Percentiles rank a stretch among this genome's conserved stretches.
phyloP scores from a whole-genome alignment of 2,888 invertebrate genomes.

The Epiblema foenella region DNA sequence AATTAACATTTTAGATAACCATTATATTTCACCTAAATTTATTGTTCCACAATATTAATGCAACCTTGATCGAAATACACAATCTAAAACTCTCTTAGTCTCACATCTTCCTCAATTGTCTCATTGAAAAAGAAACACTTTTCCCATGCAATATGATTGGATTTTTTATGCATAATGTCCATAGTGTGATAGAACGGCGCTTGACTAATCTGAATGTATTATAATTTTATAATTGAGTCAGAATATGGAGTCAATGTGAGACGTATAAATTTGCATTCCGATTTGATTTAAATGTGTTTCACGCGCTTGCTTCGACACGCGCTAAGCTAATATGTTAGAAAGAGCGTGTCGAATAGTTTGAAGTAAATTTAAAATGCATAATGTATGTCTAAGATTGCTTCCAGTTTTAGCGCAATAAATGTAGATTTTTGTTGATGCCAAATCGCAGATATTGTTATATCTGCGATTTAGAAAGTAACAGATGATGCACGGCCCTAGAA shows the following conservation, averaged over 20 bases:
- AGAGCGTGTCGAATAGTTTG: not conserved
- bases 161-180: conserved; percentile 27
- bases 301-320: not conserved
- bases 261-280: not conserved
- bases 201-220: conserved; percentile 32
- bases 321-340: not conserved
- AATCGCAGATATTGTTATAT: too few species aligned
- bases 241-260: not conserved
- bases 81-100: not conserved
- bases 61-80: conserved; percentile 33
- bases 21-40: conserved; percentile 20
- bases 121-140: not conserved
- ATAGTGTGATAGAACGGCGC: conserved; percentile 19
- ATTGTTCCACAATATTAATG: conserved; percentile 21
- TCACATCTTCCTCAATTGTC: not conserved
- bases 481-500: too few species aligned
- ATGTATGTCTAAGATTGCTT: not conserved
- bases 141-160: not conserved
- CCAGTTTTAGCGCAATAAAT: too few species aligned
- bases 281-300: not conserved
- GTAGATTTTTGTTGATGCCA: too few species aligned
- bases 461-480: too few species aligned
- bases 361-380: not conserved
- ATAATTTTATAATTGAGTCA: conserved; percentile 17
- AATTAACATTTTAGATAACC: too few species aligned